Conservation (phyloP, 1,140 invertebrate genomes). For the Cataglyphis hispanica region DNA sequence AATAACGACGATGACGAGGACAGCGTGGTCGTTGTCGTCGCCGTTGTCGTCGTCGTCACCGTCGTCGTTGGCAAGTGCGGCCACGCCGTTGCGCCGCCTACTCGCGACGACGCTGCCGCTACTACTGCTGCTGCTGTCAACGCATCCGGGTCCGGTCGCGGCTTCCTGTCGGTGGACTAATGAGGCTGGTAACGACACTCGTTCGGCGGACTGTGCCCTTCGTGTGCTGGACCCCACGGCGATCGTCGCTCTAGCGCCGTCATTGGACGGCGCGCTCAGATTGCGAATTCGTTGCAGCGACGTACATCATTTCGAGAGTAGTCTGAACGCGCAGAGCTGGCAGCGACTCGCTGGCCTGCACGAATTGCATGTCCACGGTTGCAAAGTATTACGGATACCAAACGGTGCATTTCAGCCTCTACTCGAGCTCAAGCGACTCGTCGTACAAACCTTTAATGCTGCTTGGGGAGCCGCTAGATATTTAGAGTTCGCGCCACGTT, state of each 20-base stretch:
- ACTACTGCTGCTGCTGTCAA: constrained; percentile 51
- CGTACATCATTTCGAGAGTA: constrained; percentile 92
- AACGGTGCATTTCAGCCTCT: constrained; percentile 92
- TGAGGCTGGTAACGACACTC: constrained; percentile 88
- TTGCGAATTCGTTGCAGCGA: constrained; percentile 92
- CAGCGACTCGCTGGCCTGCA: constrained; percentile 91
- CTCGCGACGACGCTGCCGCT: constrained; percentile 49
- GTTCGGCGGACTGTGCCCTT: constrained; percentile 89
- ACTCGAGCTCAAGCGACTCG: constrained; percentile 91
- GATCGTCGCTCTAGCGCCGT: constrained; percentile 89
- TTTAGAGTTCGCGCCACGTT: constrained; percentile 90
- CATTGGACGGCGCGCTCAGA: constrained; percentile 90
- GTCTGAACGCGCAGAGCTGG: constrained; percentile 90
- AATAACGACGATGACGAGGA: not conserved
- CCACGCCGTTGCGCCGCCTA: constrained; percentile 3
- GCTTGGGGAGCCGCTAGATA: constrained; percentile 92
- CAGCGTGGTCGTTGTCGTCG: not conserved
- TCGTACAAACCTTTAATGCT: constrained; percentile 91
- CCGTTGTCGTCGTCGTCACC: not conserved
- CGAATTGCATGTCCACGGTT: constrained; percentile 91
- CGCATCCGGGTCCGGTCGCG: constrained; percentile 62
- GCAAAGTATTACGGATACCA: constrained; percentile 93
- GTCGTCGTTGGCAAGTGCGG: not conserved
- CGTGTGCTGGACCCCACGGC: constrained; percentile 89
- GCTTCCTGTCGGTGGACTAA: constrained; percentile 88